Evolutionary conservation across 2,113 vertebrate species (phyloP), one percentile per base, ranked within the genome.

Genomic region (cat (Felis catus)): DNA sequence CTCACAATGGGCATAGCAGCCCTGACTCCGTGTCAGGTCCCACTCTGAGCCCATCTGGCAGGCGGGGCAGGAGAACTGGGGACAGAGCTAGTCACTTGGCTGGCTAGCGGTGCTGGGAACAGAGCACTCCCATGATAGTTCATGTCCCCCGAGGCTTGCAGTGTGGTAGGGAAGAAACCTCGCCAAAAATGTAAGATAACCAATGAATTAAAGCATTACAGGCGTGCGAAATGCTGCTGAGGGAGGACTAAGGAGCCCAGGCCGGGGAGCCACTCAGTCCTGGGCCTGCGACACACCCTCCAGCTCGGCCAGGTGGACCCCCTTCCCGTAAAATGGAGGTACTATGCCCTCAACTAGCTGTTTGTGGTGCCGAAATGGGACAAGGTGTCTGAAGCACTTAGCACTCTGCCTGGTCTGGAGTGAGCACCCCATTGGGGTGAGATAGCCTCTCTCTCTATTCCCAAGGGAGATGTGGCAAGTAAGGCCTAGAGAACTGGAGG

Each of bases 401-500:
- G 14, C 0, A 31, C 1, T 73, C 3, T 29, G 5, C 36, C n/a
- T 61, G 14, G 29, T 33, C 4, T 33, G 33, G 33, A 33, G 83
- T 23, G 48, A 25, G 48, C 58, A 61, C 21, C 16, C 18, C 55
- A 0, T 48, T 18, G 33, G 36, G 1, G 1, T 70, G 13, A 27
- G 45, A 39, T 13, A 15, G 41, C 23, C 0, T 21, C 58, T 65
- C 58, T 65, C 12, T 5, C 0, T 36, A 11, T 12, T 73, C 73
- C 84, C 31, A 16, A 1, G 11, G 16, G 16, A 65, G 82, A 27
- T 51, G n/a, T 29, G 3, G 7, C 27, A 45, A 68, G 51, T 3
- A 27, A 45, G 45, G 63, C 73, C 91, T 81, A 93, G 96, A 74
- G 93, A 91, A 68, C 68, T n/a, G 88, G 83, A 86, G 96, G 13